A percentile compares a stretch with the other conserved stretches of the same genome.
Evolutionary conservation across 2,888 invertebrate species (phyloP).

Genomic region (Aphidius colemani): DNA sequence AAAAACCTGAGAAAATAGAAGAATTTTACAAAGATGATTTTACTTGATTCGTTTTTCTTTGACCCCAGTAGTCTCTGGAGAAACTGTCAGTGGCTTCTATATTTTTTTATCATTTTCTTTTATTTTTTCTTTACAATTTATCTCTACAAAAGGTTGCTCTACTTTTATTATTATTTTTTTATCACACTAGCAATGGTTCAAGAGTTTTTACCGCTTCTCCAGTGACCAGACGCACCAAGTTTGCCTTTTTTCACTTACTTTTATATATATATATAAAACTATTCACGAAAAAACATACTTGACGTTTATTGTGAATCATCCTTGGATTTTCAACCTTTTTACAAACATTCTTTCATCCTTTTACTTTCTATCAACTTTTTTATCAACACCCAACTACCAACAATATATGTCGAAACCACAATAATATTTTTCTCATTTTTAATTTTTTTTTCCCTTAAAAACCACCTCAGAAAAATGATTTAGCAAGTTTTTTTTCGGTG

Average conservation of each 20-base stretch:
- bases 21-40: neutral
- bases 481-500: too few relatives aligned
- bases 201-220: neutral
- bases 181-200: constrained; percentile 7
- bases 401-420: too few relatives aligned
- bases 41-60: constrained; percentile 17
- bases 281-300: constrained; percentile 9
- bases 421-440: too few relatives aligned
- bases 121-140: neutral
- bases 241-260: constrained; percentile 17
- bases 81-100: constrained; percentile 1
- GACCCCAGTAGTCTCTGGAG: constrained; percentile 12
- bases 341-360: constrained; percentile 17
- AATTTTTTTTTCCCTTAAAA: too few relatives aligned
- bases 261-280: neutral
- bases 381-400: neutral
- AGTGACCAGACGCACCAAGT: constrained; percentile 18
- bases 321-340: constrained; percentile 26
- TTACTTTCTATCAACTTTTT: constrained; percentile 15
- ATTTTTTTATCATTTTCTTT: constrained; percentile 7
- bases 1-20: constrained; percentile 4
- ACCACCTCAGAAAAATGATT: too few relatives aligned
- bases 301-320: constrained; percentile 17
- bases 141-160: neutral
- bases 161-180: neutral